Conservation (phyloP, 1,140 invertebrate genomes). For the Habropoda laboriosa region DNA sequence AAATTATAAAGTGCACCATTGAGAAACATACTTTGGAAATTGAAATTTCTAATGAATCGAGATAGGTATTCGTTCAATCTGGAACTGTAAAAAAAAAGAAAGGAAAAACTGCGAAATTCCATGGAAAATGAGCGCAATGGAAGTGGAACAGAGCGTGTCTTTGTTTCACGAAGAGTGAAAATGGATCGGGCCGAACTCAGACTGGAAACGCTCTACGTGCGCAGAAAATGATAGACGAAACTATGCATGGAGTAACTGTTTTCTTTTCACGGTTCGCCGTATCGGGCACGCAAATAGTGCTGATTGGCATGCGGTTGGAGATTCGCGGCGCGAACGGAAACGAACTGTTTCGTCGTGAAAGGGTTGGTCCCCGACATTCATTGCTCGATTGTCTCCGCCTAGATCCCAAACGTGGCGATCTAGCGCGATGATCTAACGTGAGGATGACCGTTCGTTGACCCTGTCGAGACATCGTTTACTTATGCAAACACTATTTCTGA, state of each 20-base stretch:
- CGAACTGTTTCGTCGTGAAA: slow-evolving; percentile 59
- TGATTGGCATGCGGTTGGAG: slow-evolving; percentile 50
- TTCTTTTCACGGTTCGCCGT: slow-evolving; percentile 52
- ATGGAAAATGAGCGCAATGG: neutral
- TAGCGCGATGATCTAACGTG: slow-evolving; percentile 40
- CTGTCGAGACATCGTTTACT: slow-evolving; percentile 25
- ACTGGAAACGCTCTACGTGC: neutral
- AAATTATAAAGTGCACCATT: too few species aligned
- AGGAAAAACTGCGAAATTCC: neutral
- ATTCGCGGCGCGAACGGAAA: slow-evolving; percentile 52
- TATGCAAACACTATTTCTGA: slow-evolving; percentile 1
- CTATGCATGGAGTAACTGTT: slow-evolving; percentile 55
- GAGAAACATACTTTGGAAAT: too few species aligned
- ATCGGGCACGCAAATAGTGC: slow-evolving; percentile 41
- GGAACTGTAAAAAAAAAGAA: too few species aligned
- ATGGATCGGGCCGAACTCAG: neutral
- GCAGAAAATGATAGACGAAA: slow-evolving; percentile 37
- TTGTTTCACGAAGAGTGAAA: slow-evolving; percentile 21
- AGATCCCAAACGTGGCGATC: slow-evolving; percentile 46
- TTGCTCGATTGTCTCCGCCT: slow-evolving; percentile 42
- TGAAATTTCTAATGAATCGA: too few species aligned
- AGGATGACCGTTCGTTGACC: slow-evolving; percentile 48
- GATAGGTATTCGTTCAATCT: too few species aligned
- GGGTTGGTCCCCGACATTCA: slow-evolving; percentile 55
- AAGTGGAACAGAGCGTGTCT: neutral